Percentiles rank a stretch among this genome's conserved stretches.
Conservation (phyloP, 2,113 vertebrate genomes). For the Salvator merianae region DNA sequence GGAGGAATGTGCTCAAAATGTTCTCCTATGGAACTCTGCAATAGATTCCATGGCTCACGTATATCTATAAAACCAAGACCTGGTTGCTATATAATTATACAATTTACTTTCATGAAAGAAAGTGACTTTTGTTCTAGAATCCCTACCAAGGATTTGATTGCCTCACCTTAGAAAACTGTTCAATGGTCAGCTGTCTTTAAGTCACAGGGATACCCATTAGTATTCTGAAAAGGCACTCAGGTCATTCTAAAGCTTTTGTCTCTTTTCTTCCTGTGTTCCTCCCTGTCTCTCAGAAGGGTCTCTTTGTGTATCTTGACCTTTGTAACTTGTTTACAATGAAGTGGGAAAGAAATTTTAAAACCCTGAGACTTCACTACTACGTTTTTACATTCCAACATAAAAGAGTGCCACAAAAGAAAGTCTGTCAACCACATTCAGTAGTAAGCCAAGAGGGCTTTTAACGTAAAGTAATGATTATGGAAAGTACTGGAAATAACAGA, state of each 20-base stretch:
- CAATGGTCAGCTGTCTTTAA: neutral
- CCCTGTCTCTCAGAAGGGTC: neutral
- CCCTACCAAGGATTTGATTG: slow-evolving; percentile 9
- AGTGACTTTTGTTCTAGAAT: neutral
- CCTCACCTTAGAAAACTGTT: neutral
- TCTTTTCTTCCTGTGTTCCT: neutral
- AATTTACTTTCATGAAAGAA: neutral
- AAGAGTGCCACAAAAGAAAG: slow-evolving; percentile 9
- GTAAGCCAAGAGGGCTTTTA: neutral
- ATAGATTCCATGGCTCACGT: neutral
- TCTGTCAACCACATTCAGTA: neutral
- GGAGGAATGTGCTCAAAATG: neutral
- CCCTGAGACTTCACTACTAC: neutral
- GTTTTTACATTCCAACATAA: neutral
- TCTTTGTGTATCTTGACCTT: neutral
- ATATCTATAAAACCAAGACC: neutral
- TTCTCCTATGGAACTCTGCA: neutral
- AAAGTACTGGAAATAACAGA: slow-evolving; percentile 20
- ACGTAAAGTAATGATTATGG: slow-evolving; percentile 5
- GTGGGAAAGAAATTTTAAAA: neutral
- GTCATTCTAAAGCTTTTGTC: neutral
- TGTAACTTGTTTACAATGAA: slow-evolving; percentile 1
- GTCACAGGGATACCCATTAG: neutral
- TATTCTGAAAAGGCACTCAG: neutral
- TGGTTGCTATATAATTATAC: neutral